Evolutionary conservation across 2,888 invertebrate genomes (phyloP).

Genomic region (Ectemnius lituratus): DNA sequence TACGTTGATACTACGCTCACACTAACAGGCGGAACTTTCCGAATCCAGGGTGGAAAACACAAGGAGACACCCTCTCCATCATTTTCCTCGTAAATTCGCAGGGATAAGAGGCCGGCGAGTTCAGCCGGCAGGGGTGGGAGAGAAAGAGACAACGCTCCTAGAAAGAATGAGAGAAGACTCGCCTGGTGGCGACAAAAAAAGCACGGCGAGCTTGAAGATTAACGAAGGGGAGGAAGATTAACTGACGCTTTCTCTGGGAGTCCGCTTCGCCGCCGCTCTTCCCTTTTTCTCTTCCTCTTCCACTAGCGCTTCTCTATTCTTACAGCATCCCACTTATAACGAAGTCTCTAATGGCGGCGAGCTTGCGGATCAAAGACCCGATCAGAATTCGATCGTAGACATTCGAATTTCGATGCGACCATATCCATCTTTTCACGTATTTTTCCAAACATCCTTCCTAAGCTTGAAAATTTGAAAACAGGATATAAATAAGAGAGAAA

Average conservation of each 20-base stretch:
- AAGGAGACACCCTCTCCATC: conserved; percentile 63
- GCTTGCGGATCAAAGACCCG: conserved; percentile 36
- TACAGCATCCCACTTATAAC: too few species aligned
- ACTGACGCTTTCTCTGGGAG: conserved; percentile 32
- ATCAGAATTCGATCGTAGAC: conserved; percentile 19
- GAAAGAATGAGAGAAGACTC: conserved; percentile 23
- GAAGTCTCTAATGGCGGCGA: conserved; percentile 25
- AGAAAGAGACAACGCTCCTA: too few species aligned
- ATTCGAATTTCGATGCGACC: too few species aligned
- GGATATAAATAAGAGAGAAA: too few species aligned
- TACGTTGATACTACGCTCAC: conserved; percentile 16
- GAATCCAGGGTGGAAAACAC: conserved; percentile 44
- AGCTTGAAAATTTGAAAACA: too few species aligned
- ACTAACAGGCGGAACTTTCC: too few species aligned
- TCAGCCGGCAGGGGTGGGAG: too few species aligned
- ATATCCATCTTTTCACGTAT: too few species aligned
- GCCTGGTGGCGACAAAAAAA: conserved; percentile 57
- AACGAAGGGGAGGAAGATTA: conserved; percentile 64
- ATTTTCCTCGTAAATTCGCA: conserved; percentile 65
- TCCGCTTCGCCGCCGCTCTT: conserved; percentile 7
- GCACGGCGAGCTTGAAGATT: conserved; percentile 65
- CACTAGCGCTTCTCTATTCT: too few species aligned
- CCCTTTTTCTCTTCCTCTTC: conserved; percentile 18
- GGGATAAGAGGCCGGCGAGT: conserved; percentile 33
- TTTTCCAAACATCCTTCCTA: too few species aligned